These are phyloP conservation scores for Uria lomvia DNA, from an alignment of 2,113 vertebrate species.

Conservation along the genomic window DNA sequence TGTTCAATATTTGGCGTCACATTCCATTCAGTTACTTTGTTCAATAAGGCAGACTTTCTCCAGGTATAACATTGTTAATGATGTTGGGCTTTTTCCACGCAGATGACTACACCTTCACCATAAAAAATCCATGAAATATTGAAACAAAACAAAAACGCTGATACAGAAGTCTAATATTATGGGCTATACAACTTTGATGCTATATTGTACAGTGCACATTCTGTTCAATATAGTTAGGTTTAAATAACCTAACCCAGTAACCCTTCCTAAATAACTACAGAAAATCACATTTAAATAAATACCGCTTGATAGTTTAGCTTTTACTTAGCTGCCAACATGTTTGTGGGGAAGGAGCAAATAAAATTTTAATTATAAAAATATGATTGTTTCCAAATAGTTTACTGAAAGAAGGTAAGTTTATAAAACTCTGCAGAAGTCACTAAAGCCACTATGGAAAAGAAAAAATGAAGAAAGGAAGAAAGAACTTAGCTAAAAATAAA, in stretches of 20 bases:
- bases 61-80: background rate
- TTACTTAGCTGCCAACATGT: conserved; percentile 14
- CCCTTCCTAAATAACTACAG: conserved; percentile 59
- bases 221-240: background rate
- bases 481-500: conserved; percentile 9
- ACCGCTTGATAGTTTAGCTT: conserved; percentile 55
- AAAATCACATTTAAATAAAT: conserved; percentile 72
- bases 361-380: conserved; percentile 66
- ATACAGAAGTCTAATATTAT: conserved; percentile 7
- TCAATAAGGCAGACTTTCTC: background rate
- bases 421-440: conserved; percentile 19
- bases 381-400: conserved; percentile 64
- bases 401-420: conserved; percentile 57
- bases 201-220: conserved; percentile 5
- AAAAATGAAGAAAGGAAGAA: background rate
- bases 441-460: background rate
- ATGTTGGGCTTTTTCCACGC: background rate
- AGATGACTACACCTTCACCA: background rate
- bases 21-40: background rate
- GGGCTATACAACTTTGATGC: background rate
- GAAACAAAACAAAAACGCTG: conserved; percentile 37
- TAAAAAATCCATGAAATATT: conserved; percentile 1
- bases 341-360: conserved; percentile 46
- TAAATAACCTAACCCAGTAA: conserved; percentile 63
- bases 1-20: background rate